Base-by-base conservation (phyloP, 2,113 vertebrate genomes). In the Spermophilus dauricus region DNA sequence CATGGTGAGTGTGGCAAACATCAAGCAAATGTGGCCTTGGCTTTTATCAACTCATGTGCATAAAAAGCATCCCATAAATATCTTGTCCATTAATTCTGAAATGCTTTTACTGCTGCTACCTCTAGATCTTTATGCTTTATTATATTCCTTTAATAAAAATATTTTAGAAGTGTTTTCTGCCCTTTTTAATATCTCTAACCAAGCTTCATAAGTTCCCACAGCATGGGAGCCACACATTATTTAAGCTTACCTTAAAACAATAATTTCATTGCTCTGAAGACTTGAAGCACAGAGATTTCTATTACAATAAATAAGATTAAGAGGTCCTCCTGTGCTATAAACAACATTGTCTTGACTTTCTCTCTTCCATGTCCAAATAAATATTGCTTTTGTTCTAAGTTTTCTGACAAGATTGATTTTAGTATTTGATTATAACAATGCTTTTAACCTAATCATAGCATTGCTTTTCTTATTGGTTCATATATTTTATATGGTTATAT, bases 281-380 rank as follows among this genome's bases (percentile, higher is more conserved):
- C 17, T 32, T 37, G 42, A 77, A 78, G 4, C 22, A n/a, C 22
- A 22, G 8, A 86, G 4, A 45, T 76, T 61, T 20, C 11, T 16
- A 24, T n/a, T 6, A 0, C n/a, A 26, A 22, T 4, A 0, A 89
- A 34, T 3, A 48, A 2, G 24, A 58, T 3, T 10, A 11, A 30
- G 9, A 48, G 16, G 34, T 39, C 1, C 7, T 53, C 1, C 2
- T 39, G 6, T 28, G 14, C 37, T 34, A 30, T 51, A 45, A 28
- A 2, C 8, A 45, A 45, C 8, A n/a, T 39, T 34, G 6, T 5
- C 39, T 70, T 8, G 4, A 37, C 20, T 0, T 39, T 32, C 76
- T 73, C 18, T 86, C 11, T 39, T 16, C 11, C 16, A 20, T 28
- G 5, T 73, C 53, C 53, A 93, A 53, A 58, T 42, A 11, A 37